Evolutionary conservation across 2,888 invertebrate species (phyloP).

Genomic region (Cephonodes hylas): DNA sequence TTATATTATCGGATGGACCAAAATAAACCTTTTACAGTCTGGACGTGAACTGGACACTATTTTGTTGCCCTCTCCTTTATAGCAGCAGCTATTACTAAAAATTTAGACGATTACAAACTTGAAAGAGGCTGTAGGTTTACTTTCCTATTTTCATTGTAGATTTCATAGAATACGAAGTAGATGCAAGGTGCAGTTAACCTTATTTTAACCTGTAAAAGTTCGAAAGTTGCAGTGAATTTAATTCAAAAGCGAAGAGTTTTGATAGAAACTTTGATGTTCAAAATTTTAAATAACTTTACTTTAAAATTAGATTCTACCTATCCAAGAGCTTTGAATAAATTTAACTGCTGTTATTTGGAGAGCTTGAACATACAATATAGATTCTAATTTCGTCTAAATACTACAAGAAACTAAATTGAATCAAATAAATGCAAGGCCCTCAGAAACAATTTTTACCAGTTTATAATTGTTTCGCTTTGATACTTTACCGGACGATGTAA

Average conservation of each 20-base stretch:
- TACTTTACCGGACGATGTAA: too few species aligned
- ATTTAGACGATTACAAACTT: neutral
- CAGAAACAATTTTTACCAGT: too few species aligned
- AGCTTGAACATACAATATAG: neutral
- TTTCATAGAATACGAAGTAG: too few species aligned
- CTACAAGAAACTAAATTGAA: too few species aligned
- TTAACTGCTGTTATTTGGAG: neutral
- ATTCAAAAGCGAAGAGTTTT: neutral
- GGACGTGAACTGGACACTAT: neutral
- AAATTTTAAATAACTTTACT: neutral
- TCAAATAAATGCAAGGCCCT: too few species aligned
- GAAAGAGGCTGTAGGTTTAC: too few species aligned
- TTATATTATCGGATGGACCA: neutral
- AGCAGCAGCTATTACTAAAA: neutral
- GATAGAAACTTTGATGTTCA: neutral
- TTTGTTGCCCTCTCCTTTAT: neutral
- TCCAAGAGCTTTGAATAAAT: neutral
- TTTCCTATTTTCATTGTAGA: too few species aligned
- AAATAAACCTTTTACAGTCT: neutral
- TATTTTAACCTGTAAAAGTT: neutral
- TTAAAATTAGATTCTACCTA: neutral
- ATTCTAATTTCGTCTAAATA: too few species aligned
- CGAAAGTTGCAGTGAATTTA: neutral
- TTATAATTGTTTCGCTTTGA: too few species aligned
- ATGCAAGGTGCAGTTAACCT: too few species aligned